A percentile compares a stretch with the other conserved stretches of the same genome.
These are phyloP conservation scores for Euclidia mi DNA, from an alignment of 2,888 invertebrate species.

Conservation along the genomic window DNA sequence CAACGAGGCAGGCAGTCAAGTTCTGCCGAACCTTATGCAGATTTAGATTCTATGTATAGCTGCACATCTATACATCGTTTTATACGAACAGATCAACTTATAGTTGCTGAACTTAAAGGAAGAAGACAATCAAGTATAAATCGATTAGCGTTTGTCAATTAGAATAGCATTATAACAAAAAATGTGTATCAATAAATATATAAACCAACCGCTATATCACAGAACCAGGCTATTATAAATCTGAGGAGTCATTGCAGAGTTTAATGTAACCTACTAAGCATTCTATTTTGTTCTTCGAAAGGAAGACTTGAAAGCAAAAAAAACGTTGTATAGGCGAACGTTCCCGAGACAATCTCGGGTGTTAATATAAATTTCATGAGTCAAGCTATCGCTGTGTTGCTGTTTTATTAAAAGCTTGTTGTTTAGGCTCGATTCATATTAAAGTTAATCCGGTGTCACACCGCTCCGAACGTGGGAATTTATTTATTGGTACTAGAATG, in stretches of 20 bases:
- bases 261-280: slow-evolving; percentile 53
- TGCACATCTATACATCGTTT: too few relatives aligned
- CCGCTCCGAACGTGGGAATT: slow-evolving; percentile 50
- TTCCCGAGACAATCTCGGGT: slow-evolving; percentile 66
- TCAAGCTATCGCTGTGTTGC: slow-evolving; percentile 64
- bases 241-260: slow-evolving; percentile 38
- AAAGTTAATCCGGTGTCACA: slow-evolving; percentile 61
- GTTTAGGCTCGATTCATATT: slow-evolving; percentile 71
- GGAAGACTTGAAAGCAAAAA: slow-evolving; percentile 44
- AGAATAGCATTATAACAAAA: too few relatives aligned
- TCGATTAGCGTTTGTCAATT: too few relatives aligned
- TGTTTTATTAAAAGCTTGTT: slow-evolving; percentile 75
- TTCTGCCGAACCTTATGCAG: too few relatives aligned
- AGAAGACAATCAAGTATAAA: too few relatives aligned
- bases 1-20: too few relatives aligned
- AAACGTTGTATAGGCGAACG: slow-evolving; percentile 55
- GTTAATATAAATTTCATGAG: slow-evolving; percentile 79
- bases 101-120: too few relatives aligned
- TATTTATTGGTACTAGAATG: slow-evolving; percentile 47
- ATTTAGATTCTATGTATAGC: too few relatives aligned
- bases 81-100: too few relatives aligned
- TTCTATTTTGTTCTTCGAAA: slow-evolving; percentile 43
- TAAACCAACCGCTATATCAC: background rate
- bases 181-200: too few relatives aligned
- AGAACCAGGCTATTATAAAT: slow-evolving; percentile 38